Conservation (phyloP, 2,113 vertebrate genomes). For the Ptilorrhoa leucosticta region DNA sequence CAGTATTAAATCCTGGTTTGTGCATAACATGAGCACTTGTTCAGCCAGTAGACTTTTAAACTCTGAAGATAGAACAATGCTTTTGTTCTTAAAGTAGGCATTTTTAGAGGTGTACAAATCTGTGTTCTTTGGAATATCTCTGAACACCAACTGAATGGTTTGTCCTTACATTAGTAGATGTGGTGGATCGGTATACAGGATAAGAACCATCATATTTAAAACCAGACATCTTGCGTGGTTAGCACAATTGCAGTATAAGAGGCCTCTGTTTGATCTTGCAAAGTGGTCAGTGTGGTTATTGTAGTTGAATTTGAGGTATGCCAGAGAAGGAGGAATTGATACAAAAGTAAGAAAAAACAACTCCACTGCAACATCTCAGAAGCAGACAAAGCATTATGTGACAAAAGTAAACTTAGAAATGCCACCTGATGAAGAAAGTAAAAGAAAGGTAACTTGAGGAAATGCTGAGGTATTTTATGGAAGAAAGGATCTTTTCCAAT, state of each 20-base stretch:
- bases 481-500: not conserved
- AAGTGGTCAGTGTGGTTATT: not conserved
- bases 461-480: not conserved
- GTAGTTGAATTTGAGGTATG: not conserved
- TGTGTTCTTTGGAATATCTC: not conserved
- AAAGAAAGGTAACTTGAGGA: not conserved
- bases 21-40: not conserved
- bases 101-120: not conserved
- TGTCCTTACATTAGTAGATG: not conserved
- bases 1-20: not conserved
- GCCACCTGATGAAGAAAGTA: not conserved
- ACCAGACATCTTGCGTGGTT: not conserved
- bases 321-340: not conserved
- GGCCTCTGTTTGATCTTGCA: not conserved
- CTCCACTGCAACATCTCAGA: fast-evolving
- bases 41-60: not conserved
- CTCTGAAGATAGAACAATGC: not conserved
- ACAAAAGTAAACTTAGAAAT: not conserved
- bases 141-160: not conserved
- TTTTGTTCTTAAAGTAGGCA: not conserved
- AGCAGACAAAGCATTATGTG: not conserved
- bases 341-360: not conserved
- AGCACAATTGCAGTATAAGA: not conserved
- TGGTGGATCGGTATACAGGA: not conserved
- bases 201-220: not conserved